Evolutionary conservation across 2,113 vertebrate species (phyloP).

Genomic region (Notothenia coriiceps): DNA sequence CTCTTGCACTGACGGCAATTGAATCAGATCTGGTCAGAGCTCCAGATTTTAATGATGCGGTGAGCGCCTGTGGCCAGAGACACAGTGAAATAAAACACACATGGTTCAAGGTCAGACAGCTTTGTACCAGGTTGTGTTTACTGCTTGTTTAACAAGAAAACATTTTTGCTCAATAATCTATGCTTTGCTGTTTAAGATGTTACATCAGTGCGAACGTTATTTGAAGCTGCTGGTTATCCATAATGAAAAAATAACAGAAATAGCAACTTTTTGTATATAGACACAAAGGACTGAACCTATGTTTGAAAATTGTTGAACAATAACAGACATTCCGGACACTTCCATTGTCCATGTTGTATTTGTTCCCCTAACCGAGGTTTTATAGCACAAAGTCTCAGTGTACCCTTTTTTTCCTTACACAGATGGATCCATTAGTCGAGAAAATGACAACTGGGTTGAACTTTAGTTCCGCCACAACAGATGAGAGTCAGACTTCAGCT

Average conservation of each 20-base stretch:
- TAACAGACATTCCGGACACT: background rate
- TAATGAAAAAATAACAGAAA: no score
- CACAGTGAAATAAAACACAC: conserved; percentile 38
- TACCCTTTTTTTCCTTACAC: background rate
- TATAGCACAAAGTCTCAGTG: background rate
- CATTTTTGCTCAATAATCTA: conserved; percentile 27
- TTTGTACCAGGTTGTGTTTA: conserved; percentile 40
- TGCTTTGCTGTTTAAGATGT: conserved; percentile 4
- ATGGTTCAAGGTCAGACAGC: conserved; percentile 54
- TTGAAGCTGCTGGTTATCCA: conserved; percentile 4
- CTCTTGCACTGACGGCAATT: conserved; percentile 28
- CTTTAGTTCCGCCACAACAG: conserved; percentile 9
- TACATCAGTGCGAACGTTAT: background rate
- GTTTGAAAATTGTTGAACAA: background rate
- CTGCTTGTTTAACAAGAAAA: conserved; percentile 38
- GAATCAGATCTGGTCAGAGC: conserved; percentile 42
- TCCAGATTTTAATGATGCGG: conserved; percentile 66
- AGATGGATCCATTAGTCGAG: conserved; percentile 11
- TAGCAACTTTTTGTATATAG: background rate
- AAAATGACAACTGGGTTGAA: background rate
- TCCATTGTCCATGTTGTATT: background rate
- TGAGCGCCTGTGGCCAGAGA: conserved; percentile 47
- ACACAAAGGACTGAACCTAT: background rate
- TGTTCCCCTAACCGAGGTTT: background rate
- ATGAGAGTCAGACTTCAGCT: conserved; percentile 25